Base-by-base conservation (phyloP, 2,113 vertebrate genomes). In the Oncorhynchus kisutch region DNA sequence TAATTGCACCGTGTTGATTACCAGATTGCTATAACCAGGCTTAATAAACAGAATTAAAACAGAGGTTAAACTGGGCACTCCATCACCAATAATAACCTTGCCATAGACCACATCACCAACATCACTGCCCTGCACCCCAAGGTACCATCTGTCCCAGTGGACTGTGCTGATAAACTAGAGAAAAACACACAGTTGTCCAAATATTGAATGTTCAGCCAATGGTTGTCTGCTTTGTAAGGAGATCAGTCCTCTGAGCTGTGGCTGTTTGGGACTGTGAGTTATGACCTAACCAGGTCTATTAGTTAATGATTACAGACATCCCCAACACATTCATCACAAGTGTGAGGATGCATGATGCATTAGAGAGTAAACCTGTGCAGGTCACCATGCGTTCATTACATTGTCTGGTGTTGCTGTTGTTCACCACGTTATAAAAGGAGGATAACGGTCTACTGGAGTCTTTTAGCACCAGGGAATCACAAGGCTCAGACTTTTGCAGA, bases 151-250 rank as follows among this genome's bases (percentile, higher is more conserved):
- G 65, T 29, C 27, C 65, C 16, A 29, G 65, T 29, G 29, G 14
- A 29, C 25, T 4, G 25, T 29, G 31, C 65, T 31, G 65, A 67
- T 67, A 67, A 29, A 67, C 25, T 29, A 18, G 65, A 29, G 64
- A 66, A 67, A 67, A 67, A 67, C 65, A 67, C 65, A 67, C 65
- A 67, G 25, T 67, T 67, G 29, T 67, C 65, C 65, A 67, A 67
- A 67, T 67, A 67, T 67, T 67, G 27, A 67, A 67, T 67, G 65
- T 66, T 66, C 64, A 66, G 64, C 22, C 27, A 25, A 25, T 67
- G 65, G n/a, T 16, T 14, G 25, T 67, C 5, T 25, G 12, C 24
- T 67, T 25, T 67, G 65, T 67, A 25, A 31, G 16, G 51, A 54
- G 51, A 54, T 54, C 51, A 54, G 51, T 16, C 51, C 16, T 54